Evolutionary conservation across 2,113 vertebrate genomes (phyloP).

Genomic region (Syngnathus scovelli): DNA sequence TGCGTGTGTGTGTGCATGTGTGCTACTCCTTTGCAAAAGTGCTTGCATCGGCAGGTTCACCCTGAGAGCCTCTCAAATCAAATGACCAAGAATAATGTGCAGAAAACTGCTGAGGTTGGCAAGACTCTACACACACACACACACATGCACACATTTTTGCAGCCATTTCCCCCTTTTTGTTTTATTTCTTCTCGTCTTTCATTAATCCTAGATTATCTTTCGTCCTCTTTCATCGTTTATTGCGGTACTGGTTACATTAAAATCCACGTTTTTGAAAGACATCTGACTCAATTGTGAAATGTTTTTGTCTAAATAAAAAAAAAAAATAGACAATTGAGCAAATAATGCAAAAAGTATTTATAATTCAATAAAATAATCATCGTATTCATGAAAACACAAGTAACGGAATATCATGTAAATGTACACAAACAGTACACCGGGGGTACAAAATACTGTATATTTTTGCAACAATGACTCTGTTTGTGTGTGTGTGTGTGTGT

Average conservation of each 20-base stretch:
- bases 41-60: slow-evolving; percentile 61
- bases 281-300: neutral
- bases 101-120: slow-evolving; percentile 60
- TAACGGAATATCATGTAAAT: neutral
- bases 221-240: neutral
- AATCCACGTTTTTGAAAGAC: neutral
- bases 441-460: neutral
- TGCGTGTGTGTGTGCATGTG: slow-evolving; percentile 4
- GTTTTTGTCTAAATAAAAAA: too few species aligned
- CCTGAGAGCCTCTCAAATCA: slow-evolving; percentile 61
- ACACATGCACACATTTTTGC: slow-evolving; percentile 8
- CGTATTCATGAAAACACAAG: neutral
- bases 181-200: neutral
- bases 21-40: slow-evolving; percentile 32
- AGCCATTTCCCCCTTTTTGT: neutral
- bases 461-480: slow-evolving; percentile 81
- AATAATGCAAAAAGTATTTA: neutral
- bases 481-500: slow-evolving; percentile 12
- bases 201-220: neutral
- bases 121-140: slow-evolving; percentile 17
- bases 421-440: neutral
- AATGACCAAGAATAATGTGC: slow-evolving; percentile 62
- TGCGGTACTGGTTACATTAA: neutral
- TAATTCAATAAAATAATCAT: neutral
- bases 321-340: too few species aligned